Base-by-base conservation (phyloP, 2,888 invertebrate species). In the Pinctada fucata region DNA sequence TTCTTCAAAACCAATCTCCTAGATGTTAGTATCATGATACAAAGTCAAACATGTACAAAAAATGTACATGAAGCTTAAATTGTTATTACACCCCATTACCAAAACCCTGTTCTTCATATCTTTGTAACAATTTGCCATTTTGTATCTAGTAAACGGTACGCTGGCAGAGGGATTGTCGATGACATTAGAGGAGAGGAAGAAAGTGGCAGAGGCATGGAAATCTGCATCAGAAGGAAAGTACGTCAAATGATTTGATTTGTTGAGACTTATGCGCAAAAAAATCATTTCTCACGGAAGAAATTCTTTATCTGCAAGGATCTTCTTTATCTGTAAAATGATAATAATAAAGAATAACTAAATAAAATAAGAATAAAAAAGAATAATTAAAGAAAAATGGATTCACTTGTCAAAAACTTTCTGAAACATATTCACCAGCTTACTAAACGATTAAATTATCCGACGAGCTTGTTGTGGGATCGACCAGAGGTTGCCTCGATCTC, bases 131-230 rank as follows among this genome's bases (percentile, higher is more conserved):
- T 8, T 13, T 66, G n/a, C 16, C 50, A 58, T 47, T 64, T 13
- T 72, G n/a, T 74, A 85, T 90, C 1, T 87, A 96, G 96, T 96
- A 4, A 96, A 96, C 91, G 96, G 97, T 10, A 96, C 96, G 0
- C 95, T 95, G 49, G 97, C 96, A 0, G 97, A 97, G 92, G 96
- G 96, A 0, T 94, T 95, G 86, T 95, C 87, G 2, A 75, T 96
- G 91, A 95, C 94, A 66, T 92, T 95, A 0, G 90, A 91, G 0
- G 96, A 97, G 91, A 94, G 97, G 71, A 96, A 96, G 92, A 85
- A 89, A 3, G 91, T 95, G 2, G 93, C 95, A 0, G 95, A 95
- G 89, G 94, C 94, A 93, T 10, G 95, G 94, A 0, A 88, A 73
- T 82, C 83, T n/a, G 86, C 84, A 8, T 82, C 84, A 0, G 83